Conservation (phyloP, 2,113 vertebrate genomes). For the Burhinus bistriatus region DNA sequence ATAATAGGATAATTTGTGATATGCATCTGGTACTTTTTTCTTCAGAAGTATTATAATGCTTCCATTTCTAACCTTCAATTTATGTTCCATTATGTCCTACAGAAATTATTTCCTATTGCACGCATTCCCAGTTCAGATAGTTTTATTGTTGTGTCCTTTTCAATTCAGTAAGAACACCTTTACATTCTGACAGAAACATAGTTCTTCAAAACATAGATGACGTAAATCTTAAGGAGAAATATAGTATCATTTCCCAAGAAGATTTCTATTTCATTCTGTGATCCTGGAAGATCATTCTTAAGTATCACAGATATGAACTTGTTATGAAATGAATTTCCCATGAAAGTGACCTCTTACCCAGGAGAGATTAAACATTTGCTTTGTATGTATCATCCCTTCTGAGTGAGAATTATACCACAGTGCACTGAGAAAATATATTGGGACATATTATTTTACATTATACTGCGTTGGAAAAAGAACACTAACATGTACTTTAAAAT, state of each 20-base stretch:
- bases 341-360: background rate
- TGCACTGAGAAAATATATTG: background rate
- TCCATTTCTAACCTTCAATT: conserved; percentile 25
- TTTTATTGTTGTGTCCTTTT: conserved; percentile 57
- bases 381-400: background rate
- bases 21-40: background rate
- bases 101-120: conserved; percentile 52
- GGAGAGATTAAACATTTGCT: conserved; percentile 24
- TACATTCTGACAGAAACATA: conserved; percentile 10
- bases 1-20: background rate
- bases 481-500: background rate
- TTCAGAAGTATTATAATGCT: background rate
- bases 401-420: background rate
- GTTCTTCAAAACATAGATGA: conserved; percentile 25
- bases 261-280: background rate
- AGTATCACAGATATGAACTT: conserved; percentile 14
- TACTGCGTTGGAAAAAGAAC: background rate
- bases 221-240: conserved; percentile 4
- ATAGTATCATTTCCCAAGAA: conserved; percentile 29
- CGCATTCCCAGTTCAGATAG: conserved; percentile 8
- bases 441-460: background rate
- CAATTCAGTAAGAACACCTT: conserved; percentile 28
- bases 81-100: conserved; percentile 14
- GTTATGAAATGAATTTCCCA: conserved; percentile 43
- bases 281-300: conserved; percentile 17